These are phyloP conservation scores for Odontamblyopus rebecca DNA, from an alignment of 2,797 vertebrate genomes.

Conservation along the genomic window DNA sequence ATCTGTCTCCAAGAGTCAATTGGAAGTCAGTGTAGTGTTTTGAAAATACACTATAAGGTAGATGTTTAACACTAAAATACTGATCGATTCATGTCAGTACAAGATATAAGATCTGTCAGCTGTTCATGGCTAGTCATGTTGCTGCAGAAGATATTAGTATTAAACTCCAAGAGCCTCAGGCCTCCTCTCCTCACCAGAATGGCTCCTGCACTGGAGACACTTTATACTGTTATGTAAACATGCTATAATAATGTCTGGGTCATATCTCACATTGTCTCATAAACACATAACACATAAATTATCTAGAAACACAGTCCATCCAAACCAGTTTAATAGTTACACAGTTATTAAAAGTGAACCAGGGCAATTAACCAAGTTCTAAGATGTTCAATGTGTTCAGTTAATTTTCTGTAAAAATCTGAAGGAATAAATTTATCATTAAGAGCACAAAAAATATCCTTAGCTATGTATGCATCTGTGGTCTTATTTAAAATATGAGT, in stretches of 20 bases:
- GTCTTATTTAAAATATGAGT: neutral
- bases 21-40: neutral
- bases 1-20: constrained; percentile 6
- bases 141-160: no score
- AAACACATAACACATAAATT: neutral
- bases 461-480: neutral
- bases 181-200: constrained; percentile 57
- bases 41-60: neutral
- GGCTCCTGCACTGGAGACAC: constrained; percentile 29
- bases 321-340: neutral
- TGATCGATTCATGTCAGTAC: neutral
- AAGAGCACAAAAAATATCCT: neutral
- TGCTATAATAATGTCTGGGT: constrained; percentile 23
- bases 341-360: neutral
- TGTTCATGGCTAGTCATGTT: neutral
- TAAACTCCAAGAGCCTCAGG: constrained; percentile 15
- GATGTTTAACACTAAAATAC: neutral
- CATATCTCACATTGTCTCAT: constrained; percentile 18
- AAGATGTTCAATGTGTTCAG: neutral
- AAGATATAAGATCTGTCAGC: neutral
- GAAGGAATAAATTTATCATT: neutral
- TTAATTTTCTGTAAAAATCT: neutral
- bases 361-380: neutral
- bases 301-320: neutral
- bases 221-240: constrained; percentile 41